Percentiles rank a stretch among this genome's conserved stretches.
These are phyloP conservation scores for Oscheius sp. DNA, from an alignment of 2,888 invertebrate genomes.

Conservation along the genomic window DNA sequence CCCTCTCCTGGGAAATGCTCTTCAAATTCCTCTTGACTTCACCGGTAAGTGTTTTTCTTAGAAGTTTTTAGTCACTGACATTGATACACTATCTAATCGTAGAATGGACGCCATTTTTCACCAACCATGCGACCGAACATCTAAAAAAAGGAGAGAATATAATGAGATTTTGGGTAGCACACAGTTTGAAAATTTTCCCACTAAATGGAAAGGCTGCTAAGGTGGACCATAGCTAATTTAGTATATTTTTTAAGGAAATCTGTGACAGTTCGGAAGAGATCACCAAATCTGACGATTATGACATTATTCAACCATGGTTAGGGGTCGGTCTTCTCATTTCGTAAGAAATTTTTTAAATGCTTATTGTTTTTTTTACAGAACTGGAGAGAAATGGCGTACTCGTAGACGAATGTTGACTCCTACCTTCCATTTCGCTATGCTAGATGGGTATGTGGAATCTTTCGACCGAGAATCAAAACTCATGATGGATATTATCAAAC, in stretches of 20 bases:
- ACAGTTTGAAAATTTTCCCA: slow-evolving; percentile 20
- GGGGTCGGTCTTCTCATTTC: slow-evolving; percentile 73
- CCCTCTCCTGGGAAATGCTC: slow-evolving; percentile 15
- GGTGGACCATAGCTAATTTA: not conserved
- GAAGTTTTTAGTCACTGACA: not conserved
- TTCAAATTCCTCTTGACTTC: slow-evolving; percentile 10
- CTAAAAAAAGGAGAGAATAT: slow-evolving; percentile 5
- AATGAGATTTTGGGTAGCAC: slow-evolving; percentile 10
- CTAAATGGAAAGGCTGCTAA: slow-evolving; percentile 18
- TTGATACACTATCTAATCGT: slow-evolving; percentile 10
- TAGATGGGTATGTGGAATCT: slow-evolving; percentile 71
- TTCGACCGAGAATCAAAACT: slow-evolving; percentile 33
- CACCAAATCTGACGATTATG: slow-evolving; percentile 72
- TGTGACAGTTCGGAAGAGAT: slow-evolving; percentile 68
- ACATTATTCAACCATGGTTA: slow-evolving; percentile 72
- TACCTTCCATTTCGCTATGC: slow-evolving; percentile 74
- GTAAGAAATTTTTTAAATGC: slow-evolving; percentile 2
- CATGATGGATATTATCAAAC: slow-evolving; percentile 25
- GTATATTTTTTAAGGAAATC: slow-evolving; percentile 41
- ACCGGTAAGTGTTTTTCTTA: not conserved
- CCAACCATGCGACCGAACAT: not conserved
- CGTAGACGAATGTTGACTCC: slow-evolving; percentile 73
- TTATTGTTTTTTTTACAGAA: too few species aligned
- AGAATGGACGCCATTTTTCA: slow-evolving; percentile 19
- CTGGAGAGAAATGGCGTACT: slow-evolving; percentile 73